Percentiles rank a stretch among this genome's conserved stretches.
phyloP scores from a whole-genome alignment of 1,140 invertebrate species.

The Propsilocerus akamusi region DNA sequence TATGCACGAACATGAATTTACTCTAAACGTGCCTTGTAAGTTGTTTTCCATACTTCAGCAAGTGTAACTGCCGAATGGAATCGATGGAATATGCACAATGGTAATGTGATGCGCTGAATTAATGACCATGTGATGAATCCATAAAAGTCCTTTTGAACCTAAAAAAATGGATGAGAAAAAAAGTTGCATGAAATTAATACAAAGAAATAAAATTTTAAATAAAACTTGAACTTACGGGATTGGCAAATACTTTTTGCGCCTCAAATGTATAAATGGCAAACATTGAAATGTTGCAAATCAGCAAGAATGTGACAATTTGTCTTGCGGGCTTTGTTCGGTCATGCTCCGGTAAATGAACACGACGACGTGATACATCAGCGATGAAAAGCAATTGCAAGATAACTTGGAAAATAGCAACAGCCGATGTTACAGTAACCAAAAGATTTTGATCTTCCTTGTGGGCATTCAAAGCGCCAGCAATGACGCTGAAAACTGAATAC shows the following conservation, averaged over 20 bases:
- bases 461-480: constrained; percentile 66
- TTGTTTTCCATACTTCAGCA: constrained; percentile 96
- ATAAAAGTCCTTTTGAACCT: constrained; percentile 77
- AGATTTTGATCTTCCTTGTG: constrained; percentile 72
- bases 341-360: constrained; percentile 77
- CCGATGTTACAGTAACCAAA: constrained; percentile 73
- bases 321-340: constrained; percentile 84
- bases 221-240: constrained; percentile 41
- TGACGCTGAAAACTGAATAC: constrained; percentile 83
- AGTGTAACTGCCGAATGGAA: constrained; percentile 95
- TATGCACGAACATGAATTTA: too few species aligned
- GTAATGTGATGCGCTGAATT: constrained; percentile 80
- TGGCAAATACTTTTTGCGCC: constrained; percentile 78
- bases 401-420: constrained; percentile 69
- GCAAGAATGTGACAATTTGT: constrained; percentile 85
- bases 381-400: constrained; percentile 88
- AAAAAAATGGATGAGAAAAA: constrained; percentile 11
- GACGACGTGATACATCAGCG: constrained; percentile 75
- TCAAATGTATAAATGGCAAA: constrained; percentile 94
- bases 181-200: background rate
- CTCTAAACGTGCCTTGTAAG: constrained; percentile 79
- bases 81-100: constrained; percentile 89
- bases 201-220: background rate
- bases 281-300: constrained; percentile 89
- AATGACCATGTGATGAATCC: constrained; percentile 87